phyloP scores from a whole-genome alignment of 2,888 invertebrate species.

The Timandra comae region DNA sequence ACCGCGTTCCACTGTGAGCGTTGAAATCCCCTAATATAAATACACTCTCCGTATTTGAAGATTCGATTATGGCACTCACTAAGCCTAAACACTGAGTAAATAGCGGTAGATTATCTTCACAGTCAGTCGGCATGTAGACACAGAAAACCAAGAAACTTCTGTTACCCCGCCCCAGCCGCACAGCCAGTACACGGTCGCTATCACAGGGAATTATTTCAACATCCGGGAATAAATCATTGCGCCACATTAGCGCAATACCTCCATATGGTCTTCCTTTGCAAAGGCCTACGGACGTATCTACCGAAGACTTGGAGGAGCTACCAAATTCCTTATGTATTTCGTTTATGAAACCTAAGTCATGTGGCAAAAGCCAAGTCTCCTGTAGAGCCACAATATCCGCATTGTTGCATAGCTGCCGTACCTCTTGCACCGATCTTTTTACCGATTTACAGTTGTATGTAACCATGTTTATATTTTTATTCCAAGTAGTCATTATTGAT shows the following conservation, averaged over 20 bases:
- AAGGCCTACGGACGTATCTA: slow-evolving; percentile 9
- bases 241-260: slow-evolving; percentile 14
- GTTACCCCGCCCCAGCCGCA: background rate
- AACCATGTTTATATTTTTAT: background rate
- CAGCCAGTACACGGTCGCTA: slow-evolving; percentile 1
- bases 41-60: slow-evolving; percentile 4
- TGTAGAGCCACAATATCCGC: slow-evolving; percentile 13
- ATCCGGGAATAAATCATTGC: slow-evolving; percentile 7
- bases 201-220: slow-evolving; percentile 7
- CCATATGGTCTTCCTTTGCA: slow-evolving; percentile 12
- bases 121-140: slow-evolving; percentile 24
- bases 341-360: slow-evolving; percentile 8
- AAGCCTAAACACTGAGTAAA: slow-evolving; percentile 18
- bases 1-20: slow-evolving; percentile 17
- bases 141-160: slow-evolving; percentile 13
- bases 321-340: slow-evolving; percentile 9
- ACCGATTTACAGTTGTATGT: slow-evolving; percentile 6
- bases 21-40: slow-evolving; percentile 19
- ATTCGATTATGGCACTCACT: slow-evolving; percentile 16
- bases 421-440: slow-evolving; percentile 3
- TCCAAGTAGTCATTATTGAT: too few species aligned
- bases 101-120: slow-evolving; percentile 16
- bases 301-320: slow-evolving; percentile 11
- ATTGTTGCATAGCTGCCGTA: slow-evolving; percentile 4
- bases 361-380: slow-evolving; percentile 16